Evolutionary conservation across 2,888 invertebrate genomes (phyloP).

Genomic region (Drosophila merina): DNA sequence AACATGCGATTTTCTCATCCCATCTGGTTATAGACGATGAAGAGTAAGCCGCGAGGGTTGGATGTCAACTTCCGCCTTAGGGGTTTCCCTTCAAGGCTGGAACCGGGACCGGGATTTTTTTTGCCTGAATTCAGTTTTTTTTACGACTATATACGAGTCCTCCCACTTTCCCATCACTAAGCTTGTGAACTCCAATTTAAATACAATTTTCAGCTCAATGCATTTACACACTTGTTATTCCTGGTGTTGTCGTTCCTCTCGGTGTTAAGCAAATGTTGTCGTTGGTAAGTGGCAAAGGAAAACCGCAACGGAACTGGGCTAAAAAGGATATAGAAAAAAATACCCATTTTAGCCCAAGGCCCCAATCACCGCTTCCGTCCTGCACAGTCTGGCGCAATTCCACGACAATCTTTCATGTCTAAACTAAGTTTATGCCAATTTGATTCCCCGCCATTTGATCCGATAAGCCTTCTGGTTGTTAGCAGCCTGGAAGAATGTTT

Average conservation of each 20-base stretch:
- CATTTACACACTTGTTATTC: slow-evolving; percentile 54
- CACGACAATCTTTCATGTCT: slow-evolving; percentile 77
- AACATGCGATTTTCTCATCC: slow-evolving; percentile 31
- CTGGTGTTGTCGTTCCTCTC: slow-evolving; percentile 48
- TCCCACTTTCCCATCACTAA: slow-evolving; percentile 9
- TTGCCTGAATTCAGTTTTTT: slow-evolving; percentile 54
- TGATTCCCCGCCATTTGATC: slow-evolving; percentile 75
- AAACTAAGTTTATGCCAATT: slow-evolving; percentile 74
- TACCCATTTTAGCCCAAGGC: slow-evolving; percentile 20
- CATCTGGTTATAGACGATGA: slow-evolving; percentile 14
- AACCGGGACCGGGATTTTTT: slow-evolving; percentile 33
- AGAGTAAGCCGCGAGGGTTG: slow-evolving; percentile 16
- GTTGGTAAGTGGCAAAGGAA: slow-evolving; percentile 72
- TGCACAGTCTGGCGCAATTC: slow-evolving; percentile 48
- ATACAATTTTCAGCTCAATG: slow-evolving; percentile 69
- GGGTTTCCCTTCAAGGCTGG: slow-evolving; percentile 15
- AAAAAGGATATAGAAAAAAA: slow-evolving; percentile 33
- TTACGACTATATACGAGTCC: not conserved
- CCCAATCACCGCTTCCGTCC: slow-evolving; percentile 41
- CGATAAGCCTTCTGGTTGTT: slow-evolving; percentile 61
- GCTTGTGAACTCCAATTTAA: slow-evolving; percentile 61
- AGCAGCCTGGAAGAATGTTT: slow-evolving; percentile 62
- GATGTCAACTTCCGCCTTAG: slow-evolving; percentile 12
- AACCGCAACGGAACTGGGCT: slow-evolving; percentile 34
- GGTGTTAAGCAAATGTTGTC: slow-evolving; percentile 79